These are phyloP conservation scores for Drosophila parabipectinata DNA, from an alignment of 1,140 invertebrate genomes.

Conservation along the genomic window DNA sequence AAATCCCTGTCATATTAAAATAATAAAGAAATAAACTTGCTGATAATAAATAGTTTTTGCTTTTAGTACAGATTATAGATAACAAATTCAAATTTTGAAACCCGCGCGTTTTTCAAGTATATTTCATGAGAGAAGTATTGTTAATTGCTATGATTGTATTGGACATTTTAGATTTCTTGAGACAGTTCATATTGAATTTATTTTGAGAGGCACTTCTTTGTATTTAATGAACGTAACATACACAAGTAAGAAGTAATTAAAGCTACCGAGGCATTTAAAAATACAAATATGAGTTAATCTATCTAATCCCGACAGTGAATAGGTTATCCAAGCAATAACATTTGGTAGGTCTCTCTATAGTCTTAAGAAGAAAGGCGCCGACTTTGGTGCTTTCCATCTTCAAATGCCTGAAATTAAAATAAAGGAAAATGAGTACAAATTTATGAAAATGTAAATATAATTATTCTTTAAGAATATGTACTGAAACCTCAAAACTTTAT, in stretches of 20 bases:
- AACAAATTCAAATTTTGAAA: too few relatives aligned
- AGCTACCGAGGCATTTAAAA: slow-evolving; percentile 32
- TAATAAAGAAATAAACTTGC: background rate
- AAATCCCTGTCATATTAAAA: too few relatives aligned
- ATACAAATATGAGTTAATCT: slow-evolving; percentile 13
- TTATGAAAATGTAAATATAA: slow-evolving; percentile 49
- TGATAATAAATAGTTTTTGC: background rate
- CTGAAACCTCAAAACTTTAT: background rate
- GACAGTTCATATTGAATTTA: slow-evolving; percentile 18
- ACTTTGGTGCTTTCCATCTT: slow-evolving; percentile 7
- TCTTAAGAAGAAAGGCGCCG: slow-evolving; percentile 36
- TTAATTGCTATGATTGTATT: background rate
- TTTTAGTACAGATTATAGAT: background rate
- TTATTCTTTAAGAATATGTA: too few relatives aligned
- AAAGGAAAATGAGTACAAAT: background rate
- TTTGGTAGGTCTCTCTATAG: background rate
- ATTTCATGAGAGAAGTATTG: background rate
- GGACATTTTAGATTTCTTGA: background rate
- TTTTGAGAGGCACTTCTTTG: slow-evolving; percentile 36
- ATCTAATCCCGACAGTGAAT: background rate
- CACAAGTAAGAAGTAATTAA: slow-evolving; percentile 11
- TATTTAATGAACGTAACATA: slow-evolving; percentile 20
- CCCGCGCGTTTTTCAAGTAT: background rate
- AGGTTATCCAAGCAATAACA: background rate
- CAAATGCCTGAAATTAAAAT: slow-evolving; percentile 37